phyloP scores from a whole-genome alignment of 1,140 invertebrate species.

The Lepidurus packardi region DNA sequence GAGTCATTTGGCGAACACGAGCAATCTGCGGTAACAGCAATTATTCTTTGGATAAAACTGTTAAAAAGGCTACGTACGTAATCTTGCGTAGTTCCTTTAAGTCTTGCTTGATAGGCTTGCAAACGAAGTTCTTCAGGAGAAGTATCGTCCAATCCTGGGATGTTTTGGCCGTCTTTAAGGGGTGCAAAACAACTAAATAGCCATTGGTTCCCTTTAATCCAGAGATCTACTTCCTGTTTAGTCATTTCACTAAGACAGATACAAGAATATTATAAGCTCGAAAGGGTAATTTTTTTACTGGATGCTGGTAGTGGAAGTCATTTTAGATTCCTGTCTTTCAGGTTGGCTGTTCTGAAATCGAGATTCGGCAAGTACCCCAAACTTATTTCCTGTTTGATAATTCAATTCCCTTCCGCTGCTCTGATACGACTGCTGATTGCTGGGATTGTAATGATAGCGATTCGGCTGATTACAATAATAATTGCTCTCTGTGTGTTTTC shows the following conservation, averaged over 20 bases:
- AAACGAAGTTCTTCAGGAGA: neutral
- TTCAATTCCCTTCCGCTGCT: neutral
- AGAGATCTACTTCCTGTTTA: neutral
- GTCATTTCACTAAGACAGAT: neutral
- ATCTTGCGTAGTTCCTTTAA: neutral
- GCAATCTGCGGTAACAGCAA: neutral
- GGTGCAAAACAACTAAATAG: neutral
- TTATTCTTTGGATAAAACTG: neutral
- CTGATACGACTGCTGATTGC: neutral
- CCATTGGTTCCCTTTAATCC: slow-evolving; percentile 1
- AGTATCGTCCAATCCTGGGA: neutral
- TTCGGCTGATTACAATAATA: neutral
- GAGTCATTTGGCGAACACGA: neutral
- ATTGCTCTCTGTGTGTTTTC: neutral
- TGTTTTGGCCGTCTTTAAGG: neutral
- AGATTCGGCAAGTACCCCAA: slow-evolving; percentile 2
- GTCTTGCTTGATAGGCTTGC: neutral
- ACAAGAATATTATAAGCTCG: neutral
- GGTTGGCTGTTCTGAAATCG: neutral
- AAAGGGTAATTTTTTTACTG: neutral
- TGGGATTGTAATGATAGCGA: neutral
- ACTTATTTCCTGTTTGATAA: slow-evolving; percentile 4
- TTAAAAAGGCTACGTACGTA: neutral
- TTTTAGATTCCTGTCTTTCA: neutral
- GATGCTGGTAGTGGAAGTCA: neutral